These are phyloP conservation scores for Blastomussa wellsi DNA, from an alignment of 92 coral and sea anemone genomes.

Conservation along the genomic window DNA sequence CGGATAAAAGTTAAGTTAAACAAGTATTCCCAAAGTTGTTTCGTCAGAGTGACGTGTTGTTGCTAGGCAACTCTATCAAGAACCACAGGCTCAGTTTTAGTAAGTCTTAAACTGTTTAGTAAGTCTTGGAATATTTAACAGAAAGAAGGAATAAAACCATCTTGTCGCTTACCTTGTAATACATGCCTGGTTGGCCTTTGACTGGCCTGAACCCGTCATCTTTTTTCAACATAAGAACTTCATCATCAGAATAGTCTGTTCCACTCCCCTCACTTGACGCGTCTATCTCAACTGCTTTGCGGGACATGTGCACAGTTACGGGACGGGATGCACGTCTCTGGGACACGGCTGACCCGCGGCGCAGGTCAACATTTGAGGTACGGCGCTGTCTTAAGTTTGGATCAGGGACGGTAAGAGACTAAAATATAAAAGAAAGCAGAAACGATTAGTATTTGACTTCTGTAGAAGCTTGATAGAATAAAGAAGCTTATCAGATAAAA, in stretches of 20 bases:
- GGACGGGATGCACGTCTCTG: slow-evolving; percentile 75
- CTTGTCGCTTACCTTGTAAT: slow-evolving; percentile 72
- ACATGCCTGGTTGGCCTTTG: slow-evolving; percentile 99
- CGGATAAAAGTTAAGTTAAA: neutral
- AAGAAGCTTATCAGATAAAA: no score
- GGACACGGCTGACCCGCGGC: slow-evolving; percentile 76
- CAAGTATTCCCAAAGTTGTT: neutral
- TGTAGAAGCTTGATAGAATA: no score
- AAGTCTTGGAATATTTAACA: neutral
- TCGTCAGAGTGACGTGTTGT: neutral
- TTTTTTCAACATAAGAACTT: slow-evolving; percentile 82
- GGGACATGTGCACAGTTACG: slow-evolving; percentile 91
- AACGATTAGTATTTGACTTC: neutral
- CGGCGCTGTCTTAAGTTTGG: slow-evolving; percentile 65
- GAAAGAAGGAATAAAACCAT: neutral
- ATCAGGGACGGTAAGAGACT: slow-evolving; percentile 84
- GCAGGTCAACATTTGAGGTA: slow-evolving; percentile 57
- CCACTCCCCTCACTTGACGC: slow-evolving; percentile 94
- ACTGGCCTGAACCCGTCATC: slow-evolving; percentile 93
- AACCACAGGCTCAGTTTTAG: neutral
- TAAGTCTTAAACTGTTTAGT: no score
- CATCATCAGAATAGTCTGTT: slow-evolving; percentile 98
- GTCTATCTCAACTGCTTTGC: slow-evolving; percentile 85
- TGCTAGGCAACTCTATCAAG: neutral
- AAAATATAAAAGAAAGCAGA: neutral